phyloP scores from a whole-genome alignment of 2,888 invertebrate genomes.

The Meiosimyza platycephala region DNA sequence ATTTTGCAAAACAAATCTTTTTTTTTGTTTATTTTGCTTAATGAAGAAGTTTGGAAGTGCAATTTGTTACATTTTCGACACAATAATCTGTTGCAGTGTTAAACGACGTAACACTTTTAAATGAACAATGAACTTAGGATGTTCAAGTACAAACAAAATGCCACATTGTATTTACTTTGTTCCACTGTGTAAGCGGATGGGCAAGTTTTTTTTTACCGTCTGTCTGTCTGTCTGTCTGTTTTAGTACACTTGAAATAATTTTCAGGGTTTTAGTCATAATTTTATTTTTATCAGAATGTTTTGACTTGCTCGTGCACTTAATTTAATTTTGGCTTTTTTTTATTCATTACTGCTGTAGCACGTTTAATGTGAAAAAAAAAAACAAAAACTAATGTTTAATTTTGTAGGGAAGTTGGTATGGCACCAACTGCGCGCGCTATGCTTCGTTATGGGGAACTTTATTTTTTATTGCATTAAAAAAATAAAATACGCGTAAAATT shows the following conservation, averaged over 20 bases:
- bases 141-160: neutral
- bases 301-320: neutral
- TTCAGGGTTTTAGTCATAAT: constrained; percentile 19
- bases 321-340: neutral
- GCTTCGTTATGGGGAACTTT: constrained; percentile 3
- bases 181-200: constrained; percentile 3
- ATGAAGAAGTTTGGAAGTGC: no score
- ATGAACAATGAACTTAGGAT: constrained; percentile 9
- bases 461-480: neutral
- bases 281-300: constrained; percentile 24
- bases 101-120: constrained; percentile 2
- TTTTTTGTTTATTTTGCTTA: no score
- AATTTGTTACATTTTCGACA: neutral
- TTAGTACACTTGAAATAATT: constrained; percentile 1
- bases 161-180: neutral
- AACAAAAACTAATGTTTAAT: constrained; percentile 1
- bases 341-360: constrained; percentile 8
- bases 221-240: constrained; percentile 10
- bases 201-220: neutral
- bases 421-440: neutral
- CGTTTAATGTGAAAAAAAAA: neutral
- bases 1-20: no score
- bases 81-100: neutral
- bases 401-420: neutral
- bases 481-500: no score